These are phyloP conservation scores for Drosophila fungiperda DNA, from an alignment of 2,888 invertebrate species.

Conservation along the genomic window DNA sequence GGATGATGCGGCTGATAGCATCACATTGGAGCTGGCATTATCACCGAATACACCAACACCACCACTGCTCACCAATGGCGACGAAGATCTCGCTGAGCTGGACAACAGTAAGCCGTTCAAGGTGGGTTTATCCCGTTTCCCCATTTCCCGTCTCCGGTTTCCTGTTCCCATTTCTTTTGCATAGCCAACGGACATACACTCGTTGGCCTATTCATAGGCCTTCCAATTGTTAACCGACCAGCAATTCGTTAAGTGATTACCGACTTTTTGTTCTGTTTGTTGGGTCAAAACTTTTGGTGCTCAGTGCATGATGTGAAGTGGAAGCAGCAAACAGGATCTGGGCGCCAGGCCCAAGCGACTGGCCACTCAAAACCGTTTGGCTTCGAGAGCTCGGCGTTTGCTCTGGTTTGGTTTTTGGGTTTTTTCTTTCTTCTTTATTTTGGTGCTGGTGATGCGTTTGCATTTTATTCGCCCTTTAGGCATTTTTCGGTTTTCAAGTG, in stretches of 20 bases:
- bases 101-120: slow-evolving; percentile 76
- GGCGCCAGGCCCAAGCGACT: slow-evolving; percentile 26
- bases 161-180: not conserved
- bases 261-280: slow-evolving; percentile 21
- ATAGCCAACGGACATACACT: slow-evolving; percentile 10
- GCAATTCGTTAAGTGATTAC: slow-evolving; percentile 70
- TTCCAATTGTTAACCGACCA: slow-evolving; percentile 45
- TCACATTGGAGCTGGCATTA: slow-evolving; percentile 68
- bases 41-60: slow-evolving; percentile 72
- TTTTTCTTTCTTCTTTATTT: not conserved
- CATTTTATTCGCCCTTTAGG: slow-evolving; percentile 35
- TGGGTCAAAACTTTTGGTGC: slow-evolving; percentile 31
- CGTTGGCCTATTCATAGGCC: slow-evolving; percentile 28
- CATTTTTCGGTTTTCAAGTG: slow-evolving; percentile 39
- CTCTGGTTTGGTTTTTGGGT: not conserved
- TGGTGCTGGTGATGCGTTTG: slow-evolving; percentile 12
- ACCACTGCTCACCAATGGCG: slow-evolving; percentile 62
- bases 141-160: not conserved
- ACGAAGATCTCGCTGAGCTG: slow-evolving; percentile 68
- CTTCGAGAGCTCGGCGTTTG: slow-evolving; percentile 30
- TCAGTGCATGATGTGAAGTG: slow-evolving; percentile 34
- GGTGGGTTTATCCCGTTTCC: slow-evolving; percentile 46
- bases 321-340: slow-evolving; percentile 7
- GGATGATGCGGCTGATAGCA: slow-evolving; percentile 73
- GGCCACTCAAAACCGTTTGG: slow-evolving; percentile 39